Conservation (phyloP, 1,140 invertebrate species). For the Globodera rostochiensis region DNA sequence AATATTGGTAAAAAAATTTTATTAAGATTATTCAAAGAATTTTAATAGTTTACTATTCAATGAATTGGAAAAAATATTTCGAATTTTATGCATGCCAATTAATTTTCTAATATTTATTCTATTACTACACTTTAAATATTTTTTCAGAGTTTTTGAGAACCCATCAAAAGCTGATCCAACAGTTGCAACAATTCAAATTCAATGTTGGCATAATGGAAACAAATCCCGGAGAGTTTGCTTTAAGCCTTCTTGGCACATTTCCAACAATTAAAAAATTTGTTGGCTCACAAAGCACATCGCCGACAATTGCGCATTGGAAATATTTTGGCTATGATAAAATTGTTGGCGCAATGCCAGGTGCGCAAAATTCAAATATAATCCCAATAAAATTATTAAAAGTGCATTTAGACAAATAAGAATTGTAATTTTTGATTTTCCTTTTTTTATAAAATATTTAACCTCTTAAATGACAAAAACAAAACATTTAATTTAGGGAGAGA, state of each 20-base stretch:
- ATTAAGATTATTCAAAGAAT: background rate
- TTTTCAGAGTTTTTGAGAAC: background rate
- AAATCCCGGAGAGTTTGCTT: background rate
- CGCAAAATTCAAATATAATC: background rate
- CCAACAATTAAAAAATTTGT: background rate
- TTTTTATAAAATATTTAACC: background rate
- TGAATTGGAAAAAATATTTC: too few species aligned
- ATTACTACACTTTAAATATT: background rate
- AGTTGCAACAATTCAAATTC: background rate
- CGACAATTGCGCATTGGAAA: background rate
- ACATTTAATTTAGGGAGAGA: background rate
- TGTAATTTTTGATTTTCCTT: background rate
- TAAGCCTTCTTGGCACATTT: background rate
- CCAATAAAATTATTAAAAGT: too few species aligned
- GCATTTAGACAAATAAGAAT: background rate
- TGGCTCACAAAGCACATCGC: background rate
- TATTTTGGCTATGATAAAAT: background rate
- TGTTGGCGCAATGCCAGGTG: slow-evolving; percentile 1
- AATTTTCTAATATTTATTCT: background rate
- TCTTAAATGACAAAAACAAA: too few species aligned
- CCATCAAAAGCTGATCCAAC: background rate
- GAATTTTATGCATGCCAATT: too few species aligned
- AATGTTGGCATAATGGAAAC: slow-evolving; percentile 1
- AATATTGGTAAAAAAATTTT: background rate
- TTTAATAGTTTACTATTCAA: too few species aligned